phyloP scores from a whole-genome alignment of 1,140 invertebrate species.

The Lepidurus packardi region DNA sequence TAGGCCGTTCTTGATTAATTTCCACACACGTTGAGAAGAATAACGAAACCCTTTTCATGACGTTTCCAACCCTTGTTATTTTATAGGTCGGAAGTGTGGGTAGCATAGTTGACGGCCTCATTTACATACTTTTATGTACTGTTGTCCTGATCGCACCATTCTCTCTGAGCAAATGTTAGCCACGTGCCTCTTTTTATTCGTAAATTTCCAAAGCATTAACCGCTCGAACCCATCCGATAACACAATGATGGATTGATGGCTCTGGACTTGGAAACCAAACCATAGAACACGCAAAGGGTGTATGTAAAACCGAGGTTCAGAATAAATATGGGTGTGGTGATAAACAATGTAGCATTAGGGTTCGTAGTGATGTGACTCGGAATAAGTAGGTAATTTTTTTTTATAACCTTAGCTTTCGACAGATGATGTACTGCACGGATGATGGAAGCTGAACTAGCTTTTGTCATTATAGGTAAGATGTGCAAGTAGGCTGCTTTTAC shows the following conservation, averaged over 20 bases:
- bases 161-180: neutral
- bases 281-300: neutral
- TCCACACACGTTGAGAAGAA: neutral
- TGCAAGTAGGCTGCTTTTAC: too few species aligned
- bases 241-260: slow-evolving; percentile 12
- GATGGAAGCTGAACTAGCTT: too few species aligned
- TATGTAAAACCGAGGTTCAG: slow-evolving; percentile 1
- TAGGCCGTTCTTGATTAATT: slow-evolving; percentile 10
- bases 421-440: too few species aligned
- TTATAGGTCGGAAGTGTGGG: neutral
- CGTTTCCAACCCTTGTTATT: neutral
- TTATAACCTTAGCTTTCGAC: too few species aligned
- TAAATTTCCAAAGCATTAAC: neutral
- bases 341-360: neutral
- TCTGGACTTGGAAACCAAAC: neutral
- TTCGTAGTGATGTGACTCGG: neutral
- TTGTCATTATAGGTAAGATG: too few species aligned
- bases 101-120: neutral
- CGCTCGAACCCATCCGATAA: neutral
- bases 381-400: too few species aligned
- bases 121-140: too few species aligned
- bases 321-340: neutral
- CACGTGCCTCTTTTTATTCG: neutral
- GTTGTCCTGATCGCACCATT: too few species aligned
- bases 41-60: neutral